Percentiles rank a stretch among this genome's conserved stretches.
Conservation (phyloP, 2,113 vertebrate species). For the Cheirogaleus medius region DNA sequence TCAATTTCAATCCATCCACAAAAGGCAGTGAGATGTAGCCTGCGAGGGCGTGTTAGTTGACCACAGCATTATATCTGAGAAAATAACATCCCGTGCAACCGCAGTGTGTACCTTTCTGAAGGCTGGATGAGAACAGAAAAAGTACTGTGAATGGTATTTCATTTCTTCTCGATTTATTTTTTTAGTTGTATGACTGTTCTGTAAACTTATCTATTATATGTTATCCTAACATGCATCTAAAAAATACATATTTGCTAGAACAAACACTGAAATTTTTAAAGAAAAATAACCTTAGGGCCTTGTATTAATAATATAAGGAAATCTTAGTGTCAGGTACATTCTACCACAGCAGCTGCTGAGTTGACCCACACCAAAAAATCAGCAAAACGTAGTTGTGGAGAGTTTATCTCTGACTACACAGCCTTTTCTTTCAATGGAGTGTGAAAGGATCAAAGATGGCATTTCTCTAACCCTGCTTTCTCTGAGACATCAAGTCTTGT, state of each 20-base stretch:
- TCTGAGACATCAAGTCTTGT: neutral
- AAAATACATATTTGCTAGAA: neutral
- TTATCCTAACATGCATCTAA: neutral
- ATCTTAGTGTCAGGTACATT: neutral
- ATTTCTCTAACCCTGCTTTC: neutral
- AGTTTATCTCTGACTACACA: neutral
- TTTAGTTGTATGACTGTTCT: neutral
- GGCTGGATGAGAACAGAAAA: neutral
- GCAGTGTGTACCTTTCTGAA: neutral
- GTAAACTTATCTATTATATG: neutral
- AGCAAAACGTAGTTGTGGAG: neutral
- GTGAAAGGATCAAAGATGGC: neutral
- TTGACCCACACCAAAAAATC: neutral
- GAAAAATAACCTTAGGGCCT: neutral
- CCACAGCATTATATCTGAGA: neutral
- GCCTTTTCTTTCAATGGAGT: neutral
- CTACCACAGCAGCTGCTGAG: neutral
- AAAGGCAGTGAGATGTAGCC: neutral
- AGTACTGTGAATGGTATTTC: neutral
- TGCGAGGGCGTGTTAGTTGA: neutral
- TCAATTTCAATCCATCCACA: conserved; percentile 28
- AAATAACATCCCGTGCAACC: neutral
- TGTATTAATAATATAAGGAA: neutral
- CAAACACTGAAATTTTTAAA: neutral
- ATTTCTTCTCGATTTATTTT: neutral